Base-by-base conservation (phyloP, 2,113 vertebrate genomes). In the Ophthalmolycus amberensis region DNA sequence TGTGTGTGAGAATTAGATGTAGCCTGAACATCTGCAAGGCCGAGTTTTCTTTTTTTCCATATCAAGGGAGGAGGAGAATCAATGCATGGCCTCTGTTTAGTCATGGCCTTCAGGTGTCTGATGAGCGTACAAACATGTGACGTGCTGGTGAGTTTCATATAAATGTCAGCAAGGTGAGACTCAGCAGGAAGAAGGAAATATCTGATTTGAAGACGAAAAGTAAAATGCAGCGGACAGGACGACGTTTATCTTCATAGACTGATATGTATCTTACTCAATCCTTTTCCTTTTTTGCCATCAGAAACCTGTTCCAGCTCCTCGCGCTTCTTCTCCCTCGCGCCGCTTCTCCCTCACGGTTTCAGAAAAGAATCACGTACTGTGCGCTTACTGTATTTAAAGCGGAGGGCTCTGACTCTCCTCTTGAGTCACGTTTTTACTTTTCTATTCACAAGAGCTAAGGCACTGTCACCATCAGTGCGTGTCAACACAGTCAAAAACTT, bases 401-500 rank as follows among this genome's bases (percentile, higher is more conserved):
- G 50, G 88, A 89, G 89, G 86, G 88, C 89, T 85, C 22, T 2
- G 83, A 80, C 86, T 89, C 86, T 90, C 83, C 88, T 83, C 80
- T 79, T 5, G 86, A 85, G 87, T 90, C 88, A 84, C 79, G 80
- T 89, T 90, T 86, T 88, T 85, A 85, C 85, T 89, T 90, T 90
- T 90, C 70, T 90, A 92, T 73, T 83, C 83, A 89, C 78, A 88
- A 89, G 86, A 92, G 90, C 88, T 89, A 89, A 89, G 71, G 69
- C 83, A 68, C 85, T 84, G 75, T 56, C 77, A 52, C 58, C 77
- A 69, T 75, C 83, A 62, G 82, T 82, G 90, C 83, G 75, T 69
- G 80, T 82, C 80, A 76, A 82, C 67, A 73, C 29, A 75, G 73
- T 85, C 48, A 75, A 69, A 79, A 63, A 85, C 83, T 86, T 85